Percentiles rank a stretch among this genome's conserved stretches.
These are phyloP conservation scores for Fulmarus glacialis DNA, from an alignment of 2,113 vertebrate species.

Conservation along the genomic window DNA sequence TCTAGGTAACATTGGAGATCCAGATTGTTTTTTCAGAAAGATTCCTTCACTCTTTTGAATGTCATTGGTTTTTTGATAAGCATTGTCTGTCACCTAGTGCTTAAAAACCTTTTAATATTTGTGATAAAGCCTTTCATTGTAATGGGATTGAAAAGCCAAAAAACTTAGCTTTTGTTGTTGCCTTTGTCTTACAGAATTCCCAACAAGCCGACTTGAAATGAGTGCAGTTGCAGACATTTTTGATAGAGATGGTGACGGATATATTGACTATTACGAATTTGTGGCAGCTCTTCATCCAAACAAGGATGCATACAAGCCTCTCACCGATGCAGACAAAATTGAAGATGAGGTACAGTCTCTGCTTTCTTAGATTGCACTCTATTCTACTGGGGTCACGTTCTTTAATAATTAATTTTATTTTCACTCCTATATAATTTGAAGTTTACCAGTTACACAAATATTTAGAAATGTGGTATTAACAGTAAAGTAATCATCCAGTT, in stretches of 20 bases:
- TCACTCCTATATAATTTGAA: not conserved
- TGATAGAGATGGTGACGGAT: slow-evolving; percentile 95
- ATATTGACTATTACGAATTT: slow-evolving; percentile 99
- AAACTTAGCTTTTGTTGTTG: not conserved
- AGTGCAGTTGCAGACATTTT: slow-evolving; percentile 99
- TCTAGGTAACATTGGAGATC: not conserved
- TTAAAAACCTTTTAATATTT: not conserved
- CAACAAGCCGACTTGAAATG: slow-evolving; percentile 96
- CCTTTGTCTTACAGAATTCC: slow-evolving; percentile 83
- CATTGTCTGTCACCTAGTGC: not conserved
- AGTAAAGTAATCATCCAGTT: not conserved
- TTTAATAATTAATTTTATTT: not conserved
- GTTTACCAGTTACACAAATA: not conserved
- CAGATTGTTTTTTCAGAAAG: not conserved
- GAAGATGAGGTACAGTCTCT: slow-evolving; percentile 90
- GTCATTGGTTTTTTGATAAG: not conserved
- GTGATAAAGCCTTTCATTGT: not conserved
- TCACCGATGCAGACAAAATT: slow-evolving; percentile 98
- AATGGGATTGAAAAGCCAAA: not conserved
- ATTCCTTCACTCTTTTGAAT: not conserved
- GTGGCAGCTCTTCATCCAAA: slow-evolving; percentile 98
- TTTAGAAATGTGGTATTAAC: not conserved
- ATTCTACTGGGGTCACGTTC: not conserved
- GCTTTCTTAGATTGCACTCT: not conserved
- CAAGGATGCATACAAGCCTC: slow-evolving; percentile 96